Percentiles rank a stretch among this genome's conserved stretches.
phyloP scores from a whole-genome alignment of 2,797 vertebrate genomes.

The Arnoldichthys spilopterus region DNA sequence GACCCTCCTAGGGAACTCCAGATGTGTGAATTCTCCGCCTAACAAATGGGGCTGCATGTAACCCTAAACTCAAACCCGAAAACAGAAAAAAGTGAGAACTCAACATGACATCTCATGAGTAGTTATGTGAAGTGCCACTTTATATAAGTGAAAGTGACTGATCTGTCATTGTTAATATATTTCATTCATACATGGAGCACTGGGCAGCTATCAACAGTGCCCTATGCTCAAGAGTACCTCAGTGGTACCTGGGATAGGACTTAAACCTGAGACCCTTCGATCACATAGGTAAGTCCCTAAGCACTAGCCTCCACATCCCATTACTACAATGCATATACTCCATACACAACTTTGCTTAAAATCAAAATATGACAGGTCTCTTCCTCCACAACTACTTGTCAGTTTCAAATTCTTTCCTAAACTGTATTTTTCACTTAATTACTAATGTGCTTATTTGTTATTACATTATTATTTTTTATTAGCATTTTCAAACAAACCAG shows the following conservation, averaged over 20 bases:
- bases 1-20: conserved; percentile 96
- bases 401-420: background rate
- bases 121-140: background rate
- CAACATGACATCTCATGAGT: background rate
- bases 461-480: background rate
- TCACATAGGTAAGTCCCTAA: no score
- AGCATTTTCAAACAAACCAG: conserved; percentile 78
- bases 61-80: conserved; percentile 75
- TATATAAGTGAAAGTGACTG: no score
- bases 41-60: conserved; percentile 96
- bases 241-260: no score
- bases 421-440: background rate
- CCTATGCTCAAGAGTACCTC: no score
- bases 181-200: no score
- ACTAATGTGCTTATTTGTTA: background rate
- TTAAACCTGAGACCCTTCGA: no score
- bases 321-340: no score
- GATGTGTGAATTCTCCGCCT: conserved; percentile 96
- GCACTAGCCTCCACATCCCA: no score
- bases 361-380: background rate
- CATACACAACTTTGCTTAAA: background rate
- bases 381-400: background rate
- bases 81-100: background rate
- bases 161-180: no score
- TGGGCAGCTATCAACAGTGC: no score